Evolutionary conservation across 2,113 vertebrate genomes (phyloP).

Genomic region (Myiagra hebetior): DNA sequence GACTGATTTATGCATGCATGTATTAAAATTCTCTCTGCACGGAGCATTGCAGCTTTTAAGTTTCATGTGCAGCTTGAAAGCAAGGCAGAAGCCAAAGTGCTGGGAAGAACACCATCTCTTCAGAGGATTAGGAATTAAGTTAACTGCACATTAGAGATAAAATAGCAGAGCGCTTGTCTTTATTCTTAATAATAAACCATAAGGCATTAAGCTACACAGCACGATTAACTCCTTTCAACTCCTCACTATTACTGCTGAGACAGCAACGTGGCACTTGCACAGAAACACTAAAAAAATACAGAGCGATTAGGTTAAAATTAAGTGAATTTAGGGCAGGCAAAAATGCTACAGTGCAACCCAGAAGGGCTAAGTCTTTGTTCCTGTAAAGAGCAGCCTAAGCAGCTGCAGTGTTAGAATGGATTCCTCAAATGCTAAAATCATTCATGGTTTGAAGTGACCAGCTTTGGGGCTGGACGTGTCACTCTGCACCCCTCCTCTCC

Average conservation of each 20-base stretch:
- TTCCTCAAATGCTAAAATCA: not conserved
- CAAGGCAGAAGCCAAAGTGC: not conserved
- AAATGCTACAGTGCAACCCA: not conserved
- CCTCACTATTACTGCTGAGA: slow-evolving; percentile 41
- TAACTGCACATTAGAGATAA: slow-evolving; percentile 61
- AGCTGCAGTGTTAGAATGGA: not conserved
- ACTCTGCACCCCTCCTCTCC: not conserved
- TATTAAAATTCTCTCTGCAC: not conserved
- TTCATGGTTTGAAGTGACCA: not conserved
- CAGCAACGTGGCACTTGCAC: not conserved
- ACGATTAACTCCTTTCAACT: slow-evolving; percentile 42
- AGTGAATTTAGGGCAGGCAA: slow-evolving; percentile 18
- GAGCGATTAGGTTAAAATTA: not conserved
- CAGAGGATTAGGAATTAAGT: slow-evolving; percentile 63
- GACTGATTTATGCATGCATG: not conserved
- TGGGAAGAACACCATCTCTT: slow-evolving; percentile 28
- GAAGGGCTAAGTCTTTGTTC: not conserved
- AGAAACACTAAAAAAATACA: not conserved
- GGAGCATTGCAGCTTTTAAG: slow-evolving; percentile 22
- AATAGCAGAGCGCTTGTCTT: slow-evolving; percentile 41
- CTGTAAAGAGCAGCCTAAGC: not conserved
- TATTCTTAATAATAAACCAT: slow-evolving; percentile 43
- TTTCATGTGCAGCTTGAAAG: not conserved
- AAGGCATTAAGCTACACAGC: slow-evolving; percentile 27
- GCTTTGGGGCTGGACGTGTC: not conserved